These are phyloP conservation scores for Heliconius charithonia DNA, from an alignment of 2,888 invertebrate genomes.

Conservation along the genomic window DNA sequence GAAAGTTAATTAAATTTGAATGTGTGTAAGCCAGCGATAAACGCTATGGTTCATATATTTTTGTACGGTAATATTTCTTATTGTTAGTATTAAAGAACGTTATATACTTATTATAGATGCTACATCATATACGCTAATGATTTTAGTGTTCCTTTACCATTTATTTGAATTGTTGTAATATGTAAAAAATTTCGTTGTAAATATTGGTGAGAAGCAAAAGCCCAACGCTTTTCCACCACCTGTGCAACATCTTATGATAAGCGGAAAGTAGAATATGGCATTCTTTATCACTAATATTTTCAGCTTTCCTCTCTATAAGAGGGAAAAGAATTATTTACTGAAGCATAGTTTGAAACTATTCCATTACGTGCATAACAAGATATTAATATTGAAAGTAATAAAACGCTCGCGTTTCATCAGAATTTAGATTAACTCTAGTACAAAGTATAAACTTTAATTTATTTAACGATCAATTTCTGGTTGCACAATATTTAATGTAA, in stretches of 20 bases:
- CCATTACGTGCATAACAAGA: slow-evolving; percentile 8
- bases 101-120: not conserved
- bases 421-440: slow-evolving; percentile 25
- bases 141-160: not conserved
- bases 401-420: slow-evolving; percentile 17
- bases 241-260: not conserved
- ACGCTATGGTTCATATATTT: slow-evolving; percentile 41
- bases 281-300: too few relatives aligned
- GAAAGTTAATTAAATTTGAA: slow-evolving; percentile 79
- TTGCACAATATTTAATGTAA: slow-evolving; percentile 2
- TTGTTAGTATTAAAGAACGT: not conserved
- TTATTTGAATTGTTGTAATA: too few relatives aligned
- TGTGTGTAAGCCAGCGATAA: slow-evolving; percentile 60
- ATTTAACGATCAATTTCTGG: slow-evolving; percentile 2
- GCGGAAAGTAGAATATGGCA: too few relatives aligned
- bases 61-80: not conserved
- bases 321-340: not conserved
- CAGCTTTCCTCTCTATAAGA: not conserved
- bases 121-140: not conserved
- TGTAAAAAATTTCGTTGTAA: not conserved
- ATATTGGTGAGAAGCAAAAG: not conserved
- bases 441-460: slow-evolving; percentile 12
- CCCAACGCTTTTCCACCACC: not conserved
- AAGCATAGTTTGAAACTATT: not conserved
- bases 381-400: slow-evolving; percentile 15